Evolutionary conservation across 2,888 invertebrate species (phyloP).

Genomic region (Prosopocoilus inquinatus): DNA sequence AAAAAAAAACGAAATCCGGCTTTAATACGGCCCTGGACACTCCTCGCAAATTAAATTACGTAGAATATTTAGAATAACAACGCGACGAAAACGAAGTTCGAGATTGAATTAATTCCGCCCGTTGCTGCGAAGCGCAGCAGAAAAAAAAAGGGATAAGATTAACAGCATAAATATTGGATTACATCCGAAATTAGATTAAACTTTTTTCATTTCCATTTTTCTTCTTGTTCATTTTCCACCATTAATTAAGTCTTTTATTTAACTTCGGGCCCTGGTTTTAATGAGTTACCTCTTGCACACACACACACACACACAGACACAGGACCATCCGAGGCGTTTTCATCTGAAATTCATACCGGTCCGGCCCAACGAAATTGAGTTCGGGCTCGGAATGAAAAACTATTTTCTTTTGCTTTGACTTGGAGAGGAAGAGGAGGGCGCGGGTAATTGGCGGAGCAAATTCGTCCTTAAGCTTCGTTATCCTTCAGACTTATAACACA

Average conservation of each 20-base stretch:
- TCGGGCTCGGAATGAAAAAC: neutral
- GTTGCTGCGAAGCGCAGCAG: neutral
- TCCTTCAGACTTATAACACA: too few relatives aligned
- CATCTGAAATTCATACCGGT: neutral
- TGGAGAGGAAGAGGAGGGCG: too few relatives aligned
- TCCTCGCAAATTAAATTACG: neutral
- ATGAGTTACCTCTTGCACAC: too few relatives aligned
- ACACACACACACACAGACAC: too few relatives aligned
- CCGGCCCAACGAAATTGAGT: too few relatives aligned
- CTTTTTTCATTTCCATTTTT: constrained; percentile 20
- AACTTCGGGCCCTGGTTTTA: constrained; percentile 10
- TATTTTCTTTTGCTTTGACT: neutral
- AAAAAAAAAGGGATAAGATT: constrained; percentile 13
- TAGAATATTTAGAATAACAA: neutral
- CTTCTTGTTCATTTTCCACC: constrained; percentile 14
- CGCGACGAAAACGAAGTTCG: constrained; percentile 2
- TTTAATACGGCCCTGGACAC: neutral
- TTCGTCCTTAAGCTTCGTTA: too few relatives aligned
- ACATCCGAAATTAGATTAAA: constrained; percentile 16
- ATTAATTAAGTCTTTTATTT: constrained; percentile 20
- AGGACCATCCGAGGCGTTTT: neutral
- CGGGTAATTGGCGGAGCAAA: too few relatives aligned
- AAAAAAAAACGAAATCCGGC: neutral
- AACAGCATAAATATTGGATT: constrained; percentile 16
- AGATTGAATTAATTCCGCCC: neutral